Percentiles rank a stretch among this genome's conserved stretches.
These are phyloP conservation scores for Magallana nippona DNA, from an alignment of 2,888 invertebrate species.

Conservation along the genomic window DNA sequence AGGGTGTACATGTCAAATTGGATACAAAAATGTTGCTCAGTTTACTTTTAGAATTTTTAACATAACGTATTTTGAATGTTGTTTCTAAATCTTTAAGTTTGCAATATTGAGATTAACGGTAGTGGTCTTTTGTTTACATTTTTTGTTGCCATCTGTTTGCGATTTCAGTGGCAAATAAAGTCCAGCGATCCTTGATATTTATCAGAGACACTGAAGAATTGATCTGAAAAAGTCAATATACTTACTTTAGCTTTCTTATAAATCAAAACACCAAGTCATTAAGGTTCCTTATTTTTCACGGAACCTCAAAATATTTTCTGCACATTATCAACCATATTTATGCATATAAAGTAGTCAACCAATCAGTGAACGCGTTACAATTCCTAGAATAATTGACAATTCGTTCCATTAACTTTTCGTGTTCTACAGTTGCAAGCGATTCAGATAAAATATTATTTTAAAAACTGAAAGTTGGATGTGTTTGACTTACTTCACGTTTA, in stretches of 20 bases:
- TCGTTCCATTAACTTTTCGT: neutral
- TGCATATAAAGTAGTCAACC: conserved; percentile 9
- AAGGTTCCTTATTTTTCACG: too few relatives aligned
- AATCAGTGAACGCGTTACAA: conserved; percentile 5
- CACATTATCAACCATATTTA: conserved; percentile 19
- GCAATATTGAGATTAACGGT: too few relatives aligned
- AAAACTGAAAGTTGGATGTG: too few relatives aligned
- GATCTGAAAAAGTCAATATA: neutral
- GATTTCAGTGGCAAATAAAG: neutral
- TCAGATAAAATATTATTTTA: too few relatives aligned
- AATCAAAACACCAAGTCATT: neutral
- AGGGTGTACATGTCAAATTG: too few relatives aligned
- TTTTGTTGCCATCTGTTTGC: conserved; percentile 16
- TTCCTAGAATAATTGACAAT: neutral
- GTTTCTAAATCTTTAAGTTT: too few relatives aligned
- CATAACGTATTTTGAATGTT: too few relatives aligned
- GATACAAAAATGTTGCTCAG: too few relatives aligned
- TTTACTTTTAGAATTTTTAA: too few relatives aligned
- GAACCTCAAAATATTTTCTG: neutral
- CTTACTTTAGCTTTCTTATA: neutral
- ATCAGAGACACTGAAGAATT: neutral
- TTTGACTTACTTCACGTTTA: too few relatives aligned
- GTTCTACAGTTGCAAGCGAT: neutral
- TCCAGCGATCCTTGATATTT: neutral
- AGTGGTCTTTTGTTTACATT: neutral